Conservation (phyloP, 1,140 invertebrate genomes). For the Melanaphis sacchari region DNA sequence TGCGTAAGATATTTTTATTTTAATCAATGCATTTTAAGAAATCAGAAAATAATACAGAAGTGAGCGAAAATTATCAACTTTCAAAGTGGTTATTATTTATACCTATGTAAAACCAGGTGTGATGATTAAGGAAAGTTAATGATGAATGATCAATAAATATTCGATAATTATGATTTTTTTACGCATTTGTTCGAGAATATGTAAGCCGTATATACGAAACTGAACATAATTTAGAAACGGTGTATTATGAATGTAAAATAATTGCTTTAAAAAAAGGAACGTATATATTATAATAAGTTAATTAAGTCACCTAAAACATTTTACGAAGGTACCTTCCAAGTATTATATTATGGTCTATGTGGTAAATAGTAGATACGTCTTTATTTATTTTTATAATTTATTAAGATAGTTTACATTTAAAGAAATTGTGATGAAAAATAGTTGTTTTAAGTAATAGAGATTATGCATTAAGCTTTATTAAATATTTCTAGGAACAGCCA, state of each 20-base stretch:
- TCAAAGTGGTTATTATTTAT: not conserved
- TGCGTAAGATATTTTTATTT: not conserved
- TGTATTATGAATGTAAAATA: not conserved
- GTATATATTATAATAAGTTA: too few species aligned
- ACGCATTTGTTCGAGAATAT: not conserved
- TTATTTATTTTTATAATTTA: not conserved
- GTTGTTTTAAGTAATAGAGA: not conserved
- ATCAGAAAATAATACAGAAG: not conserved
- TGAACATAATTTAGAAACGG: not conserved
- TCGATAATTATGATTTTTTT: too few species aligned
- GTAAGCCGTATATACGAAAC: too few species aligned
- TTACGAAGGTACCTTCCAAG: too few species aligned
- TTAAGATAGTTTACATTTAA: not conserved
- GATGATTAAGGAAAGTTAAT: not conserved
- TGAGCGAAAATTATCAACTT: not conserved
- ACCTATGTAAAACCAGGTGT: not conserved
- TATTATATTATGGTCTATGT: not conserved
- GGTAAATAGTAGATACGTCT: not conserved
- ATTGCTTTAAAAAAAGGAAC: not conserved
- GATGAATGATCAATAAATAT: too few species aligned
- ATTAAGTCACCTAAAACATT: not conserved
- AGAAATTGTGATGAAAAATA: too few species aligned
- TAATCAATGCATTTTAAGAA: not conserved
- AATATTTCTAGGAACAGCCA: not conserved
- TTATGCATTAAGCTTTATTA: not conserved